These are phyloP conservation scores for Carapus acus DNA, from an alignment of 2,797 vertebrate species.

Conservation along the genomic window DNA sequence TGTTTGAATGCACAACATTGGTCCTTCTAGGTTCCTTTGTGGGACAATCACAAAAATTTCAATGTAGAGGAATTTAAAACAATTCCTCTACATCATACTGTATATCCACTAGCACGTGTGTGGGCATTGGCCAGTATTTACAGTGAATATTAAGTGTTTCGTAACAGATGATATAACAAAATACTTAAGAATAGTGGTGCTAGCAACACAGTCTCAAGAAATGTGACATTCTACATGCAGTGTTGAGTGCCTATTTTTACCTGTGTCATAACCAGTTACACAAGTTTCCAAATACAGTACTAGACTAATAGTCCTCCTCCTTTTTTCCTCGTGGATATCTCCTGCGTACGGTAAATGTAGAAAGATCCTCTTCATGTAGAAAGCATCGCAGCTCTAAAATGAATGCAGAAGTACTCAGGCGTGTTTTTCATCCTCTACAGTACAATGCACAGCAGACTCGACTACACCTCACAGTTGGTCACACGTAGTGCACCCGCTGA, in stretches of 20 bases:
- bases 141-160: slow-evolving; percentile 14
- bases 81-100: too few relatives aligned
- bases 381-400: slow-evolving; percentile 41
- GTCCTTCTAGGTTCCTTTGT: too few relatives aligned
- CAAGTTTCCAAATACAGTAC: slow-evolving; percentile 14
- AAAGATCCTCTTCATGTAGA: slow-evolving; percentile 10
- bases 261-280: slow-evolving; percentile 29
- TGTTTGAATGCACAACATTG: too few relatives aligned
- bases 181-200: too few relatives aligned
- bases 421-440: slow-evolving; percentile 48
- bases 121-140: slow-evolving; percentile 25
- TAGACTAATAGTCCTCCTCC: slow-evolving; percentile 17
- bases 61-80: too few relatives aligned
- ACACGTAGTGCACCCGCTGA: slow-evolving; percentile 32
- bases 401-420: slow-evolving; percentile 37
- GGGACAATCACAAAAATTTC: too few relatives aligned
- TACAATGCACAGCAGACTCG: slow-evolving; percentile 43
- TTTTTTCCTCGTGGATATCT: slow-evolving; percentile 19
- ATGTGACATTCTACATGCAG: slow-evolving; percentile 23
- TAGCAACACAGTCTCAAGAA: slow-evolving; percentile 14
- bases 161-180: too few relatives aligned
- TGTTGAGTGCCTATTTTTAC: slow-evolving; percentile 27
- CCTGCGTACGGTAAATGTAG: neutral
- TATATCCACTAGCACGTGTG: too few relatives aligned
- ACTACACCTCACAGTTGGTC: slow-evolving; percentile 40